Percentiles rank a stretch among this genome's conserved stretches.
Conservation (phyloP, 2,113 vertebrate species). For the Notiomystis cincta region DNA sequence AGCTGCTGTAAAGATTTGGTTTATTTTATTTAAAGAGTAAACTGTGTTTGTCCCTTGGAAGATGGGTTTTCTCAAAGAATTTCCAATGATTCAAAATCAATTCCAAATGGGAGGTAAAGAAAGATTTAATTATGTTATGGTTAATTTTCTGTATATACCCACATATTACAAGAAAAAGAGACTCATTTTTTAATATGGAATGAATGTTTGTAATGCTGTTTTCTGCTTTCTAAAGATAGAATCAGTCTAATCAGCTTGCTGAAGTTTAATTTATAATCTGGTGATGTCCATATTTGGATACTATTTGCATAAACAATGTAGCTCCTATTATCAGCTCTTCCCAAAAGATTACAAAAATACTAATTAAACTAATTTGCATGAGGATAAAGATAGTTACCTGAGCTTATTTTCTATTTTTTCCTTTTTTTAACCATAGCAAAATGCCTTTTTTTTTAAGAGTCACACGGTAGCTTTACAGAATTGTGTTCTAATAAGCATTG, state of each 20-base stretch:
- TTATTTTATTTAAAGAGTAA: background rate
- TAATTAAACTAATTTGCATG: constrained; percentile 70
- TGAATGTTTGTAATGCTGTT: constrained; percentile 19
- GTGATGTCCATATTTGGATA: constrained; percentile 58
- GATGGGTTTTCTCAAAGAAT: background rate
- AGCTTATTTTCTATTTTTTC: background rate
- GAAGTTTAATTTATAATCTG: constrained; percentile 66
- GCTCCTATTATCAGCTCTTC: constrained; percentile 63
- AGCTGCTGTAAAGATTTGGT: background rate
- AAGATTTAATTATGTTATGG: background rate
- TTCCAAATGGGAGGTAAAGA: background rate
- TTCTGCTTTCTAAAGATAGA: constrained; percentile 44
- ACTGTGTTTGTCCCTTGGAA: background rate
- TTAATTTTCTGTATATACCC: background rate
- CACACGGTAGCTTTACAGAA: background rate
- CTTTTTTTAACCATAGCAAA: background rate
- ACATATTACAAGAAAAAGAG: background rate
- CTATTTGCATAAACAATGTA: constrained; percentile 67
- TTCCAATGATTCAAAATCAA: background rate
- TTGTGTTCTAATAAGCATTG: constrained; percentile 7
- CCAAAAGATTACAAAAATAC: constrained; percentile 66
- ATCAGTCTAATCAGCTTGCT: constrained; percentile 58
- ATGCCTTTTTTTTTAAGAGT: background rate
- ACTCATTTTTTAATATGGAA: background rate
- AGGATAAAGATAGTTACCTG: constrained; percentile 59